Percentiles rank a stretch among this genome's conserved stretches.
These are phyloP conservation scores for Listrodromus nycthemerus DNA, from an alignment of 2,888 invertebrate species.

Conservation along the genomic window DNA sequence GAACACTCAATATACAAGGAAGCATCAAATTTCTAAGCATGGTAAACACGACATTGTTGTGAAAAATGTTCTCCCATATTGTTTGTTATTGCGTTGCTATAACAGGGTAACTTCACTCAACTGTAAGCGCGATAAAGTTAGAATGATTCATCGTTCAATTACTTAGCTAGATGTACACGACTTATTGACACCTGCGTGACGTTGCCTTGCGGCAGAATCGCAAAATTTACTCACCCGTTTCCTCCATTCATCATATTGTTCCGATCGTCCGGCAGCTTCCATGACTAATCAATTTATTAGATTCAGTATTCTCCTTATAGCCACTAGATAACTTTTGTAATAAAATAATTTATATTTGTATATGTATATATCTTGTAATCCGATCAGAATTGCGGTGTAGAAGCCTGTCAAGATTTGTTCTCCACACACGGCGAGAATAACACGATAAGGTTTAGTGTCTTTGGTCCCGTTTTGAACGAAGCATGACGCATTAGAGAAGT, in stretches of 20 bases:
- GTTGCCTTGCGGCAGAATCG: slow-evolving; percentile 15
- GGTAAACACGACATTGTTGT: slow-evolving; percentile 34
- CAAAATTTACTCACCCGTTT: slow-evolving; percentile 74
- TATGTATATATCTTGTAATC: slow-evolving; percentile 6
- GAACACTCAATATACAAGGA: not conserved
- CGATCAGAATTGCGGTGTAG: slow-evolving; percentile 13
- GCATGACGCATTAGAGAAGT: not conserved
- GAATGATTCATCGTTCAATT: slow-evolving; percentile 49
- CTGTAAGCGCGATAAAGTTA: not conserved
- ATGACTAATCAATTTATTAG: slow-evolving; percentile 62
- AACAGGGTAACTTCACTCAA: not conserved
- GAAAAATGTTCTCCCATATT: slow-evolving; percentile 7
- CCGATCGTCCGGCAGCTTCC: slow-evolving; percentile 76
- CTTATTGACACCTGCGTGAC: slow-evolving; percentile 59
- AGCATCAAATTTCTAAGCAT: not conserved
- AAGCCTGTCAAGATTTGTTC: slow-evolving; percentile 52
- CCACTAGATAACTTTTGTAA: slow-evolving; percentile 14
- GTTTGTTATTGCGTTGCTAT: not conserved
- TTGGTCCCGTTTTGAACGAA: slow-evolving; percentile 14
- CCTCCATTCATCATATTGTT: slow-evolving; percentile 79
- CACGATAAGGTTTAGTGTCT: slow-evolving; percentile 10
- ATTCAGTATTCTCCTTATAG: slow-evolving; percentile 29
- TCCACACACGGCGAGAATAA: slow-evolving; percentile 24
- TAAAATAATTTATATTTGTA: not conserved
- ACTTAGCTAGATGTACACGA: not conserved